Base-by-base conservation (phyloP, 2,113 vertebrate genomes). In the Varanus salvator region DNA sequence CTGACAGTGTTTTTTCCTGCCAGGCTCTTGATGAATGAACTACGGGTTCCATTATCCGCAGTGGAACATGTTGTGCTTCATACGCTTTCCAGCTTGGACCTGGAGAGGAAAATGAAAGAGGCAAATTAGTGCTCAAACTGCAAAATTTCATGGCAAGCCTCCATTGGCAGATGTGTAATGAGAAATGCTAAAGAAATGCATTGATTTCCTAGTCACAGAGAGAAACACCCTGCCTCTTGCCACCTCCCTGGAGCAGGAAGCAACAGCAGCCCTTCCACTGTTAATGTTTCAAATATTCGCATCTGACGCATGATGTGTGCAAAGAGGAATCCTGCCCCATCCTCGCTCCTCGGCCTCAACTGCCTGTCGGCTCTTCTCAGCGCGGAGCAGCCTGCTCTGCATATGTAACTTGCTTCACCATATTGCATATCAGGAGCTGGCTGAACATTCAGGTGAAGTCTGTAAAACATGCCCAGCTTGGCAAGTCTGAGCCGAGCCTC, bases 401-500 rank as follows among this genome's bases (percentile, higher is more conserved):
- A 89, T 34, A 86, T 92, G 78, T 82, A 80, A 83, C 86, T 78
- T 87, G 27, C 27, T 80, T 91, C 44, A 72, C 69, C 72, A 91
- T 54, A 87, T 14, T 84, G 31, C 11, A 38, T 23, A 87, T 31
- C 84, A 57, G 85, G 90, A 44, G 21, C 81, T 82, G 72, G 27
- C 86, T 88, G 84, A 66, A 48, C 80, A 78, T 80, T 89, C 69
- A 69, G 38, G 25, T 87, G 74, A 87, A 80, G 81, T 68, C 85
- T 85, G 84, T 90, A 64, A 15, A 91, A 31, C 75, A 75, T 86
- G 60, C 75, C 78, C 76, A 52, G 60, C 64, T 50, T 84, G 80
- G 80, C 66, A 87, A 84, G 27, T 69, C 50, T 8, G 66, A 74
- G 31, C 57, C 60, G 91, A 34, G 48, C 44, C 64, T n/a, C 54